These are phyloP conservation scores for Clupea harengus DNA, from an alignment of 2,113 vertebrate genomes.

Conservation along the genomic window DNA sequence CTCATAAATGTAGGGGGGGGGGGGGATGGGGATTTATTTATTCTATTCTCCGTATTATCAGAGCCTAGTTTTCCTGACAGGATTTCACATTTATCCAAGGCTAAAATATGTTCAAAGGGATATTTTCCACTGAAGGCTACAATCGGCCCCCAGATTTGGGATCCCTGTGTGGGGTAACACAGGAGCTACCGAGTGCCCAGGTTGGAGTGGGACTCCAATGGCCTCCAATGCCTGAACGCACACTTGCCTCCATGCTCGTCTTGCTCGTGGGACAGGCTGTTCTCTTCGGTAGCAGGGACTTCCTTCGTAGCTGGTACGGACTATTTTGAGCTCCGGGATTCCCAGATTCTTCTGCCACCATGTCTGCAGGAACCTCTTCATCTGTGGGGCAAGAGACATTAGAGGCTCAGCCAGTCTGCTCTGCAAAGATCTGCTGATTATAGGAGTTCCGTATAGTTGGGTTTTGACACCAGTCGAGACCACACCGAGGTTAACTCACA, in stretches of 20 bases:
- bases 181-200: neutral
- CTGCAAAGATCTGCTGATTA: neutral
- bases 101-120: neutral
- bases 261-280: slow-evolving; percentile 93
- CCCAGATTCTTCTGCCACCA: slow-evolving; percentile 99
- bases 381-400: slow-evolving; percentile 70
- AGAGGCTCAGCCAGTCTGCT: neutral
- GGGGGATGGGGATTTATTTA: no score
- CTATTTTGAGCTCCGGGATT: slow-evolving; percentile 98
- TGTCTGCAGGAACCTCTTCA: slow-evolving; percentile 99
- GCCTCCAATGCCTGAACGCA: no score
- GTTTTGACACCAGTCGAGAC: neutral
- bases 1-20: neutral
- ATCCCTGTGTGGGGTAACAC: neutral
- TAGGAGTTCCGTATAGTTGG: neutral
- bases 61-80: neutral
- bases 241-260: slow-evolving; percentile 92
- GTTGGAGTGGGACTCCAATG: neutral
- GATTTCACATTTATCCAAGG: neutral
- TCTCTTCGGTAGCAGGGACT: slow-evolving; percentile 98
- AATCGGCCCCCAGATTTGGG: neutral
- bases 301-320: slow-evolving; percentile 99
- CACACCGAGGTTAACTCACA: neutral
- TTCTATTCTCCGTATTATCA: neutral
- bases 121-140: neutral